A percentile compares a stretch with the other conserved stretches of the same genome.
Conservation (phyloP, 2,113 vertebrate genomes). For the Manacus vitellinus region DNA sequence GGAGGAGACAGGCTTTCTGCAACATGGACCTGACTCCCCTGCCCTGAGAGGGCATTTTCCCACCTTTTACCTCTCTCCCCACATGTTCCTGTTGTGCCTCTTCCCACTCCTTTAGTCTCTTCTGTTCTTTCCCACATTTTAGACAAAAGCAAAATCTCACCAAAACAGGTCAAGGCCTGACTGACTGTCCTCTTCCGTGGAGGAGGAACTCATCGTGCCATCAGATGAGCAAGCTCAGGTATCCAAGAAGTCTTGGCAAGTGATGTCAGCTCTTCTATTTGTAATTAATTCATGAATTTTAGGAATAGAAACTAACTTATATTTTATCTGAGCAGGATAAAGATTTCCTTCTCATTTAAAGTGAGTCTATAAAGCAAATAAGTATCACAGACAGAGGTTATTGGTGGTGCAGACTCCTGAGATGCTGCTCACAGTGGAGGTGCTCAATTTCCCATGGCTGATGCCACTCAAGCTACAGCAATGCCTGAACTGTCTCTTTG, state of each 20-base stretch:
- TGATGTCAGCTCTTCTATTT: not conserved
- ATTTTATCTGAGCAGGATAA: not conserved
- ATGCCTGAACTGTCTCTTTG: fast-evolving
- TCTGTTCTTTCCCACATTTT: not conserved
- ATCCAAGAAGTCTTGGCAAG: not conserved
- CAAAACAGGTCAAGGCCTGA: not conserved
- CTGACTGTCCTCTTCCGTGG: no score
- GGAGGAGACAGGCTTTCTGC: not conserved
- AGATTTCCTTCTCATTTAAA: not conserved
- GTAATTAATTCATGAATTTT: not conserved
- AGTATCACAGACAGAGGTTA: not conserved
- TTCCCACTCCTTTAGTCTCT: not conserved
- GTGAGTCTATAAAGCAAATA: not conserved
- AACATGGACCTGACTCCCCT: not conserved
- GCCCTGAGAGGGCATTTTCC: not conserved
- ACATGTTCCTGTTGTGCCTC: not conserved
- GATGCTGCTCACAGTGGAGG: not conserved
- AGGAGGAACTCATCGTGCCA: not conserved
- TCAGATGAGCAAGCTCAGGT: not conserved
- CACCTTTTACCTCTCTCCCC: not conserved
- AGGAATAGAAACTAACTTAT: not conserved
- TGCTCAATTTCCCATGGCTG: fast-evolving
- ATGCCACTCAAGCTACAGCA: not conserved
- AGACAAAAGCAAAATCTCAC: not conserved
- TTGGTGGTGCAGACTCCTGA: not conserved